Percentiles rank a stretch among this genome's conserved stretches.
phyloP scores from a whole-genome alignment of 2,888 invertebrate species.

The Limnephilus auricula region DNA sequence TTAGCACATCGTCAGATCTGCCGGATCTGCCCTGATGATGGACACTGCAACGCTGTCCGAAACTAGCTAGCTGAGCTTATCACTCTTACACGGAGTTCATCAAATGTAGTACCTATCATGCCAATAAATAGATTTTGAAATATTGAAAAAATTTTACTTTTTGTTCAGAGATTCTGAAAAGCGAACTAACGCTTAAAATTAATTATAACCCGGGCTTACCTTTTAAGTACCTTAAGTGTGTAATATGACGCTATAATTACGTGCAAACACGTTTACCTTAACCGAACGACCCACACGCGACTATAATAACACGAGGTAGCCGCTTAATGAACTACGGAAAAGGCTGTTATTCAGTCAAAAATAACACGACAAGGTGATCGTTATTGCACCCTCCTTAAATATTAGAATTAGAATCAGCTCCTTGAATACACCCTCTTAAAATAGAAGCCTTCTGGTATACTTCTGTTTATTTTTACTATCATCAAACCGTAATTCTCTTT shows the following conservation, averaged over 20 bases:
- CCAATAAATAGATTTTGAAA: too few species aligned
- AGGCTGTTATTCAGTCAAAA: slow-evolving; percentile 36
- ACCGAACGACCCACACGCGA: slow-evolving; percentile 46
- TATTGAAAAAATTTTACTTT: not conserved
- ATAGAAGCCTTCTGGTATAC: too few species aligned
- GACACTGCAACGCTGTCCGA: too few species aligned
- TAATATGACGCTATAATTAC: slow-evolving; percentile 19
- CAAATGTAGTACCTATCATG: too few species aligned
- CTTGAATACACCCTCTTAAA: too few species aligned
- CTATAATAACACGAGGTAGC: slow-evolving; percentile 12
- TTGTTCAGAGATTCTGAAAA: not conserved
- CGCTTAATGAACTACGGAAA: slow-evolving; percentile 58
- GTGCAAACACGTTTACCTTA: slow-evolving; percentile 44
- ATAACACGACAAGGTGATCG: not conserved
- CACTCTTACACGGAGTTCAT: too few species aligned
- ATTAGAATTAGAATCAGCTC: not conserved
- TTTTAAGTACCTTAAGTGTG: not conserved
- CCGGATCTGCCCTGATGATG: too few species aligned
- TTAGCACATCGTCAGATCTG: too few species aligned
- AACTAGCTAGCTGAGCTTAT: too few species aligned
- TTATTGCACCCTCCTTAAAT: not conserved
- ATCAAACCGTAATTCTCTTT: too few species aligned
- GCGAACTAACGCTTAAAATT: not conserved
- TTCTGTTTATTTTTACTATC: too few species aligned
- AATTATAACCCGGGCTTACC: not conserved